phyloP scores from a whole-genome alignment of 2,113 vertebrate genomes.

The Lepus timidus region DNA sequence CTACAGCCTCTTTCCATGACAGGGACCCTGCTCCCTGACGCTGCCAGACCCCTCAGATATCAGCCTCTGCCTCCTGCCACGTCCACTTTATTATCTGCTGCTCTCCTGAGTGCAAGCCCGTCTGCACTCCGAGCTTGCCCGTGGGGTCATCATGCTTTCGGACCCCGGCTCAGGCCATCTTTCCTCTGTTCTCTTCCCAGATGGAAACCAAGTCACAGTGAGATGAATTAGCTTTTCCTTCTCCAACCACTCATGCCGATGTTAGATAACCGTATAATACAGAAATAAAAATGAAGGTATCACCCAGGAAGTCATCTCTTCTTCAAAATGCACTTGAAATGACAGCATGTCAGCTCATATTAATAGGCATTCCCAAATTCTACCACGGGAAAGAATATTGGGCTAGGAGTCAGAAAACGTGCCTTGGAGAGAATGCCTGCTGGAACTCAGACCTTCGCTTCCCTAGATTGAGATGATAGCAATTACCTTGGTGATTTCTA shows the following conservation, averaged over 20 bases:
- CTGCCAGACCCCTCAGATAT: not conserved
- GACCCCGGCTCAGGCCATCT: not conserved
- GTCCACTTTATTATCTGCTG: not conserved
- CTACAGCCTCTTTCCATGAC: not conserved
- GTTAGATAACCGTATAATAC: constrained; percentile 5
- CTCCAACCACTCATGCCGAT: not conserved
- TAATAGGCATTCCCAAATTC: not conserved
- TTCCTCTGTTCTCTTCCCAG: not conserved
- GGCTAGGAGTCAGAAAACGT: not conserved
- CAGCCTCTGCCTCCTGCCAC: not conserved
- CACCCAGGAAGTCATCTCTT: not conserved
- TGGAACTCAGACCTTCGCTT: not conserved
- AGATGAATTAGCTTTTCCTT: constrained; percentile 30
- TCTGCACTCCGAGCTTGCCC: not conserved
- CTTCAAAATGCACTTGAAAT: not conserved
- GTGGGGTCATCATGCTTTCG: not conserved
- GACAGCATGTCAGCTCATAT: not conserved
- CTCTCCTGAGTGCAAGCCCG: not conserved
- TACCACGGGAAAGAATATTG: not conserved
- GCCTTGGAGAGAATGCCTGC: not conserved
- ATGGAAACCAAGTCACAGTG: not conserved
- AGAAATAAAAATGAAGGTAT: not conserved
- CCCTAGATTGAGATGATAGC: not conserved
- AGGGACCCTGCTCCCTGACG: not conserved
- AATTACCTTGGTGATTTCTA: not conserved